Base-by-base conservation (phyloP, 2,113 vertebrate species). In the Paracanthobrama guichenoti region DNA sequence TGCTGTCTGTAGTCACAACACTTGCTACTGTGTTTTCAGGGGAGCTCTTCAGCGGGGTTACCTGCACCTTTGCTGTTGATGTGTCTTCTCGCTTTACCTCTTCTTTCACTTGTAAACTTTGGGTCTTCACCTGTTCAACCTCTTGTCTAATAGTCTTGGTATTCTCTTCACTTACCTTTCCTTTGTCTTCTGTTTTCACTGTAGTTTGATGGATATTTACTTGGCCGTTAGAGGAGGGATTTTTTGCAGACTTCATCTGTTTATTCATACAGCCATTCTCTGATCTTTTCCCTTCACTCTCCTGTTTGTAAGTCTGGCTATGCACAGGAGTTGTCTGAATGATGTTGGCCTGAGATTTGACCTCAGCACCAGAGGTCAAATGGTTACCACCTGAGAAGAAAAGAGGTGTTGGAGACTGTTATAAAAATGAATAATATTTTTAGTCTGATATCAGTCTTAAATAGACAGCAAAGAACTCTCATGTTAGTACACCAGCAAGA, bases 91-190 rank as follows among this genome's bases (percentile, higher is more conserved):
- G 91, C 83, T 79, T 90, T 57, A 82, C 86, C n/a, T 60, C 79
- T 71, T 55, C 78, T 35, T 82, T 86, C 44, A 22, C 71, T 66
- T 53, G 83, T 85, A 78, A 78, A 71, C 66, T 89, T 64, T 85
- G 83, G 10, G 77, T 42, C n/a, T 87, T 90, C 80, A 85, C 79
- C 6, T 73, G 85, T 72, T 86, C 90, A 10, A 87, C 91, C 79
- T 85, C 83, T 57, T 87, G 14, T 14, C 42, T 62, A 48, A 31
- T 53, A 28, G 73, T 55, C 48, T 53, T 75, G 46, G 26, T 9
- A 16, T 28, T 75, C 24, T 75, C 89, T 66, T 83, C 81, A 48
- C 28, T 81, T 72, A 46, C 53, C 50, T 50, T 31, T 57, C 11
- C 72, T 82, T 84, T 90, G 64, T 55, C 31, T 24, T 86, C 88